Conservation (phyloP, 2,888 invertebrate genomes). For the Artemia sp. region DNA sequence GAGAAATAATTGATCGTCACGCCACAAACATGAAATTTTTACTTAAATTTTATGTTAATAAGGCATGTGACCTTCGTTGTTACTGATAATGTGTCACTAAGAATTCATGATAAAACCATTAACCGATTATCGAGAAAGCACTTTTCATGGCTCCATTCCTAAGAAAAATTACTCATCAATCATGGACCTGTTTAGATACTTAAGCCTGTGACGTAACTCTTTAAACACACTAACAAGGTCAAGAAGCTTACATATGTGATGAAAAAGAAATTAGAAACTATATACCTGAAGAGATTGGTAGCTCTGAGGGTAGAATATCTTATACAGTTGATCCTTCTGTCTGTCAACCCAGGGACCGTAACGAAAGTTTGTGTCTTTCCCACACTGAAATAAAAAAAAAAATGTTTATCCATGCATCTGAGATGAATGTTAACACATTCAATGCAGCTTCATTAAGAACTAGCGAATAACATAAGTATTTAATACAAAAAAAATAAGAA, state of each 20-base stretch:
- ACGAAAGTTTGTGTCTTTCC: slow-evolving; percentile 86
- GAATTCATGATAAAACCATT: too few relatives aligned
- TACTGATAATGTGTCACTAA: too few relatives aligned
- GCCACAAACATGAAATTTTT: too few relatives aligned
- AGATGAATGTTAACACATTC: too few relatives aligned
- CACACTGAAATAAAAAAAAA: slow-evolving; percentile 39
- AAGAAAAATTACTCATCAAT: too few relatives aligned
- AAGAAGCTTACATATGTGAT: too few relatives aligned
- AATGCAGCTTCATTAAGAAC: too few relatives aligned
- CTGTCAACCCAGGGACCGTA: slow-evolving; percentile 99
- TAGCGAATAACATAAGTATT: not conserved
- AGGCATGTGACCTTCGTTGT: too few relatives aligned
- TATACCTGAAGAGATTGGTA: slow-evolving; percentile 51
- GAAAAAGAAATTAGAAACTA: not conserved
- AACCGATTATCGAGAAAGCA: too few relatives aligned
- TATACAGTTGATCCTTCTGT: slow-evolving; percentile 83
- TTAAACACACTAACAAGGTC: not conserved
- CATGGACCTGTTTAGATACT: slow-evolving; percentile 47
- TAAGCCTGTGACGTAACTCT: slow-evolving; percentile 25
- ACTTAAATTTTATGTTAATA: too few relatives aligned
- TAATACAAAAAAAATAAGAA: not conserved
- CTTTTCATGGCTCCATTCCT: too few relatives aligned
- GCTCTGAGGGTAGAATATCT: slow-evolving; percentile 85
- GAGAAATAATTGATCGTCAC: too few relatives aligned
- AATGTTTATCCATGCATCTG: not conserved